Percentiles rank a stretch among this genome's conserved stretches.
Conservation (phyloP, 2,797 vertebrate genomes). For the Pseudochaenichthys georgianus region DNA sequence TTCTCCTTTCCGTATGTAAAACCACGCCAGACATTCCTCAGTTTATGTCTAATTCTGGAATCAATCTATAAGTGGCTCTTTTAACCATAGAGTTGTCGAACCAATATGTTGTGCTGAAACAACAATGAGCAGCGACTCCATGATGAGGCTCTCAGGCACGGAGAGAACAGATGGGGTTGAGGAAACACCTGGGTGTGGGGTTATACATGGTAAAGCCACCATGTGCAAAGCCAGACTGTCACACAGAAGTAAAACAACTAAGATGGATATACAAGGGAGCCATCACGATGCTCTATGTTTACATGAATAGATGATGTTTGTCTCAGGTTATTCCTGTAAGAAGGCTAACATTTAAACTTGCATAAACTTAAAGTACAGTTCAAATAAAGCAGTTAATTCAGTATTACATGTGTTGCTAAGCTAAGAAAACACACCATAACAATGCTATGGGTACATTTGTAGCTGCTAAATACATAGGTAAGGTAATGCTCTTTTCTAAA, state of each 20-base stretch:
- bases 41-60: neutral
- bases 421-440: neutral
- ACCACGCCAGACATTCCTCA: neutral
- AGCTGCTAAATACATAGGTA: neutral
- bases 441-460: neutral
- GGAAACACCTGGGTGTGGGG: constrained; percentile 70
- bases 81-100: neutral
- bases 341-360: neutral
- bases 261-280: constrained; percentile 4
- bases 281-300: neutral
- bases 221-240: constrained; percentile 46
- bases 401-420: neutral
- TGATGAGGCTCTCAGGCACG: constrained; percentile 44
- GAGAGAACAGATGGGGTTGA: constrained; percentile 71
- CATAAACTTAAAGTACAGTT: neutral
- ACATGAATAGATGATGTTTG: neutral
- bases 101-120: neutral
- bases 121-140: constrained; percentile 11
- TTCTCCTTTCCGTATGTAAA: neutral
- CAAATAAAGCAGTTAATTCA: constrained; percentile 7
- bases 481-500: too few relatives aligned
- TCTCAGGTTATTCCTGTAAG: neutral
- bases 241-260: constrained; percentile 23
- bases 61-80: neutral
- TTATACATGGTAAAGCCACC: constrained; percentile 52